Evolutionary conservation across 2,888 invertebrate genomes (phyloP).

Genomic region (Acleris laterana): DNA sequence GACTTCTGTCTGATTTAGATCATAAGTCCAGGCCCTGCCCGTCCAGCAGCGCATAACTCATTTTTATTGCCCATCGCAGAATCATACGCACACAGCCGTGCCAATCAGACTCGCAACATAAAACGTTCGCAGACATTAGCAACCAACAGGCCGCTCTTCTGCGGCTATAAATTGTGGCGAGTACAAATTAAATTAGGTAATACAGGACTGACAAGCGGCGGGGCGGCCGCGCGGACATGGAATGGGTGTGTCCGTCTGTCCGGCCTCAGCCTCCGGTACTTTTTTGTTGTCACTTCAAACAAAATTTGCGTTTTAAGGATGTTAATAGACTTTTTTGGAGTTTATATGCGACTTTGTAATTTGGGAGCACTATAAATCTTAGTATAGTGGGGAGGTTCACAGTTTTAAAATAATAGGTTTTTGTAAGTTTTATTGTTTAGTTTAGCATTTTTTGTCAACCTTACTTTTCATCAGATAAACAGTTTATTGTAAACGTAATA

Average conservation of each 20-base stretch:
- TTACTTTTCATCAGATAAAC: too few relatives aligned
- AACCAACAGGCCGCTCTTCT: slow-evolving; percentile 31
- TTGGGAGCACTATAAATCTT: neutral
- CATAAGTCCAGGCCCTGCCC: too few relatives aligned
- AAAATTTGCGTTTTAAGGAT: slow-evolving; percentile 26
- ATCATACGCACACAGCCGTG: slow-evolving; percentile 18
- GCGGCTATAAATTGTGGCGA: slow-evolving; percentile 38
- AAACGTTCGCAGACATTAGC: slow-evolving; percentile 35
- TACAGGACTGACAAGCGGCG: slow-evolving; percentile 38
- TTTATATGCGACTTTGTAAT: slow-evolving; percentile 2
- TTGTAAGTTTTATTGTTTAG: too few relatives aligned
- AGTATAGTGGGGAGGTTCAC: neutral
- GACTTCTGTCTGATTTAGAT: too few relatives aligned
- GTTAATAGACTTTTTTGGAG: slow-evolving; percentile 27
- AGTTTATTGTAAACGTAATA: too few relatives aligned
- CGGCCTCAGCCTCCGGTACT: slow-evolving; percentile 33
- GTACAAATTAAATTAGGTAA: slow-evolving; percentile 39
- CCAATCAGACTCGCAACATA: slow-evolving; percentile 31
- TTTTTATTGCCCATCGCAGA: slow-evolving; percentile 3
- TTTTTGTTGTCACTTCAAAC: slow-evolving; percentile 35
- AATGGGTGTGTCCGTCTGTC: slow-evolving; percentile 36
- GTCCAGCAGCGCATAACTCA: neutral
- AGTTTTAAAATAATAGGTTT: too few relatives aligned
- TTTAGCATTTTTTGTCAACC: too few relatives aligned
- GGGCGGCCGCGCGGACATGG: slow-evolving; percentile 36